These are phyloP conservation scores for Astreopora myriophthalma DNA, from an alignment of 64 coral and sea anemone genomes.

Conservation along the genomic window DNA sequence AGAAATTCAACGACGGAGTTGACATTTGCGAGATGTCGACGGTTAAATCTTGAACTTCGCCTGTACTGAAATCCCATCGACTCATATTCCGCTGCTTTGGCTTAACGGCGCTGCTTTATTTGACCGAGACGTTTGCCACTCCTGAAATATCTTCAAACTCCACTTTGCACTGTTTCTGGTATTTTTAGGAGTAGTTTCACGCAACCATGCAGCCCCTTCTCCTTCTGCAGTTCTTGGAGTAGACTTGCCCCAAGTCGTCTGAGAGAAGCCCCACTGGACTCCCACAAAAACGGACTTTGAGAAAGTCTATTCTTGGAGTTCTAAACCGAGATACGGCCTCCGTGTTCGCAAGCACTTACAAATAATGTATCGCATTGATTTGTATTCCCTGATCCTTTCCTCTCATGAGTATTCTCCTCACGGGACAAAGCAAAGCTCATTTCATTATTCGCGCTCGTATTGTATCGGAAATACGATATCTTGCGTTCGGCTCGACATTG, in stretches of 20 bases:
- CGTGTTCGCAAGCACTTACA: neutral
- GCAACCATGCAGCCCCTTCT: neutral
- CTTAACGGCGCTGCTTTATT: neutral
- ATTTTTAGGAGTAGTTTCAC: neutral
- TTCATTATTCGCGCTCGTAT: too few relatives aligned
- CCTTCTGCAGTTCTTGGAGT: neutral
- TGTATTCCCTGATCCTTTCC: neutral
- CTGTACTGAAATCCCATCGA: neutral
- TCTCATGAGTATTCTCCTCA: neutral
- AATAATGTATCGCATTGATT: neutral
- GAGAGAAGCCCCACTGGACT: too few relatives aligned
- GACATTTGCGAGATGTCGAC: neutral
- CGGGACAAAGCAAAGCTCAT: too few relatives aligned
- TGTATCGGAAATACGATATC: too few relatives aligned
- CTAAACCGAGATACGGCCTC: neutral
- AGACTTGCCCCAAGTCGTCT: too few relatives aligned
- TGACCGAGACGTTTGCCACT: neutral
- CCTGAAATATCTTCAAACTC: conserved; percentile 16
- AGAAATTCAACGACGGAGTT: too few relatives aligned
- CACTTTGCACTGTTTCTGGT: conserved; percentile 34
- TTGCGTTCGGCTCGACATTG: too few relatives aligned
- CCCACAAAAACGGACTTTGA: too few relatives aligned
- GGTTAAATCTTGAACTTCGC: neutral
- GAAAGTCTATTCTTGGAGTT: conserved; percentile 9
- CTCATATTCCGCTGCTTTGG: neutral